These are phyloP conservation scores for Hemibagrus wyckioides DNA, from an alignment of 2,113 vertebrate species.

Conservation along the genomic window DNA sequence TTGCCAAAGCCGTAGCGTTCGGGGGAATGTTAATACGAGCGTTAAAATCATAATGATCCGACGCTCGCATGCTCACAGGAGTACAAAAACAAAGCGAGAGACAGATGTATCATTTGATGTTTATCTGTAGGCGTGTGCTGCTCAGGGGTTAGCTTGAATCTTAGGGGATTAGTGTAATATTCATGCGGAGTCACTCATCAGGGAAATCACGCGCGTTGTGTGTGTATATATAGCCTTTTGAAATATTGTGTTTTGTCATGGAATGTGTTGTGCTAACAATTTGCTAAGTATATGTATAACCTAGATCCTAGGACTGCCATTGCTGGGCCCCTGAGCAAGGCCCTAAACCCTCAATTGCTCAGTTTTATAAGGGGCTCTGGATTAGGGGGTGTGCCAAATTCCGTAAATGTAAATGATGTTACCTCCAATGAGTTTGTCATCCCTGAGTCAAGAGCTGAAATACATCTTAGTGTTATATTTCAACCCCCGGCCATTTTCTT, in stretches of 20 bases:
- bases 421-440: not conserved
- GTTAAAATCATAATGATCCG: not conserved
- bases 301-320: too few species aligned
- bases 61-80: not conserved
- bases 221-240: not conserved
- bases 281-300: not conserved
- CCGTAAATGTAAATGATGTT: too few species aligned
- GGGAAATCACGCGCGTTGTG: not conserved
- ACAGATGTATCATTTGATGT: conserved; percentile 3
- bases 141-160: not conserved
- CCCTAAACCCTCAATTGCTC: not conserved
- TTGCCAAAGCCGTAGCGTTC: not conserved
- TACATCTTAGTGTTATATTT: not conserved
- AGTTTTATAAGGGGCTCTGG: not conserved
- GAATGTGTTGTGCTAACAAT: not conserved
- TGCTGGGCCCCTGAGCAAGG: not conserved
- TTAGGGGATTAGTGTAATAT: not conserved
- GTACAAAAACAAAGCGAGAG: not conserved
- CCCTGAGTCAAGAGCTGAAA: not conserved
- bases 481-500: too few species aligned
- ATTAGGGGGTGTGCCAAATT: too few species aligned
- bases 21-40: not conserved
- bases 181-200: not conserved
- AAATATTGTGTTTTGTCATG: not conserved
- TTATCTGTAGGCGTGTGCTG: not conserved